These are phyloP conservation scores for Echiichthys vipera DNA, from an alignment of 2,797 vertebrate species.

Conservation along the genomic window DNA sequence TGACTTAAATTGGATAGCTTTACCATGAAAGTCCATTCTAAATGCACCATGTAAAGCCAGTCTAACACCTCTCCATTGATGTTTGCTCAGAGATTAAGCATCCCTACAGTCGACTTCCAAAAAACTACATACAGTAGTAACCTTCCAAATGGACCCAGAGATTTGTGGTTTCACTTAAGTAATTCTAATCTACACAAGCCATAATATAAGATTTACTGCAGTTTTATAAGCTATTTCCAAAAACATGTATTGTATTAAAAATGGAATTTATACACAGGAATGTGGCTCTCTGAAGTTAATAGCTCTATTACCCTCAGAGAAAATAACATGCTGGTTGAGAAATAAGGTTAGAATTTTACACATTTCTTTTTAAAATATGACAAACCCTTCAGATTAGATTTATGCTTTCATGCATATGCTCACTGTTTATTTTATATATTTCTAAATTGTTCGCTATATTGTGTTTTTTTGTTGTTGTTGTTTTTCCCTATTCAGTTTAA, in stretches of 20 bases:
- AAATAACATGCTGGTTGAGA: slow-evolving; percentile 54
- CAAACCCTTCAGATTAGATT: slow-evolving; percentile 51
- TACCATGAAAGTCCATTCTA: background rate
- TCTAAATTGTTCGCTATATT: slow-evolving; percentile 10
- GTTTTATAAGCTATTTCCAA: slow-evolving; percentile 55
- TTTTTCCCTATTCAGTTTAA: background rate
- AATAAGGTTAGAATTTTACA: slow-evolving; percentile 51
- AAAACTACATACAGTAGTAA: slow-evolving; percentile 15
- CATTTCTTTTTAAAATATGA: slow-evolving; percentile 39
- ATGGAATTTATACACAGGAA: slow-evolving; percentile 61
- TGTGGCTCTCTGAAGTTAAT: slow-evolving; percentile 61
- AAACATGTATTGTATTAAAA: slow-evolving; percentile 54
- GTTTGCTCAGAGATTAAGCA: slow-evolving; percentile 37
- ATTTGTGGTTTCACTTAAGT: slow-evolving; percentile 48
- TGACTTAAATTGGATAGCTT: slow-evolving; percentile 18
- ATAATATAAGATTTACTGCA: slow-evolving; percentile 41
- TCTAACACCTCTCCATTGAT: background rate
- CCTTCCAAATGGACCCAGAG: slow-evolving; percentile 22
- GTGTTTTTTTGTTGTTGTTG: background rate
- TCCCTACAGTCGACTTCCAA: background rate
- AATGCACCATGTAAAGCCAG: slow-evolving; percentile 14
- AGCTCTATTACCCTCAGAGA: slow-evolving; percentile 54
- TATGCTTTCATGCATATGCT: slow-evolving; percentile 35
- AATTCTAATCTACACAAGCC: slow-evolving; percentile 28
- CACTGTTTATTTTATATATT: slow-evolving; percentile 22